Base-by-base conservation (phyloP, 2,888 invertebrate genomes). In the Oscheius sp. region DNA sequence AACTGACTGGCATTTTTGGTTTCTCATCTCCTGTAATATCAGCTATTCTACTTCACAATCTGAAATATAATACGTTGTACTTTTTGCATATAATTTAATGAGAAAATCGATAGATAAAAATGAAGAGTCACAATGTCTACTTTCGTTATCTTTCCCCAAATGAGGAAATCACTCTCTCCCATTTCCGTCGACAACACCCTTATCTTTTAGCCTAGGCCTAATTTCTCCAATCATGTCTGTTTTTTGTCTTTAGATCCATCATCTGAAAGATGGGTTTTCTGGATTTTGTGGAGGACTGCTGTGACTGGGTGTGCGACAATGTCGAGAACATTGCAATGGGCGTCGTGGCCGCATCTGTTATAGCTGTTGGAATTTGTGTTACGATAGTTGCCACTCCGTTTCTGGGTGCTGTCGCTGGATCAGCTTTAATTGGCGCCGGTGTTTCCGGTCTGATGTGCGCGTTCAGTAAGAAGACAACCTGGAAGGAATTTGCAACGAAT, bases 401-500 rank as follows among this genome's bases (percentile, higher is more conserved):
- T 48, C 5, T 48, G 4, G 48, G 4, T 6, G 48, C 48, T 20
- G 23, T 48, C 20, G 48, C 23, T 23, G 48, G 48, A 25, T 20
- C 23, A 48, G 48, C 48, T 3, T 12, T 48, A 12, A 25, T 48
- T 4, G 48, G 48, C 5, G 48, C 23, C 25, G 48, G 48, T 25
- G 48, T 48, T 25, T 53, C 53, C 33, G 53, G 31, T 3, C 20
- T 53, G 53, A 2, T 53, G 53, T 5, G 8, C 33, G 12, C 53
- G 4, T 33, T 53, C 53, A 53, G 53, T n/a, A 53, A 53, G 31
- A 2, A 53, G 29, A 33, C 53, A 12, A 53, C 53, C 33, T 53
- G 53, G 53, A 53, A 29, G 53, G 53, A 53, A 4, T 53, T 27
- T 5, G 29, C 0, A 5, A 5, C n/a, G 29, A 29, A 6, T 53